A percentile compares a stretch with the other conserved stretches of the same genome.
phyloP scores from a whole-genome alignment of 1,140 invertebrate species.

The Tetraneura akinire region DNA sequence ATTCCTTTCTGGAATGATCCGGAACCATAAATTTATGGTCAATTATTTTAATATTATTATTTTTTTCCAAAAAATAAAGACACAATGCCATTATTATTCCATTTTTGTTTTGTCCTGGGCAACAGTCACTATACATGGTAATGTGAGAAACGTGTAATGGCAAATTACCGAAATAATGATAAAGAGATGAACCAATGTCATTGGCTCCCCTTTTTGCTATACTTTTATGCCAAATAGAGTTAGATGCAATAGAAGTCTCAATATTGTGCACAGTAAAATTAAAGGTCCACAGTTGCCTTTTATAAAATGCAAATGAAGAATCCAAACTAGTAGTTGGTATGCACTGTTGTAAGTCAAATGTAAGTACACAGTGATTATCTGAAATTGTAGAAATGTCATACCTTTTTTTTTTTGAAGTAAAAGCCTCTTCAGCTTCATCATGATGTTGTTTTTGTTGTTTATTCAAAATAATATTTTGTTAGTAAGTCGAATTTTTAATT shows the following conservation, averaged over 20 bases:
- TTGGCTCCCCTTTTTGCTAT: conserved; percentile 36
- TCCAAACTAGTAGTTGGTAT: conserved; percentile 48
- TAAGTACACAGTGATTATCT: conserved; percentile 10
- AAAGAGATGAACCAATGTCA: conserved; percentile 26
- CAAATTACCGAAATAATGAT: conserved; percentile 2
- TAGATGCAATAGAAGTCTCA: background rate
- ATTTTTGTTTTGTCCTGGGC: conserved; percentile 51
- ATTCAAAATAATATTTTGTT: conserved; percentile 20
- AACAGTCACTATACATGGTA: conserved; percentile 45
- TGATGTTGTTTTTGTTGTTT: conserved; percentile 27
- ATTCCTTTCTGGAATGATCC: conserved; percentile 20
- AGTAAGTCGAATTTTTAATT: conserved; percentile 32
- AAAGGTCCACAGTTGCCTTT: conserved; percentile 51
- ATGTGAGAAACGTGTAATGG: conserved; percentile 21
- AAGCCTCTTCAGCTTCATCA: conserved; percentile 18
- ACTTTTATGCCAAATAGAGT: conserved; percentile 26
- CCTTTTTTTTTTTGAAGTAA: background rate
- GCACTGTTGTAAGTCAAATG: conserved; percentile 52
- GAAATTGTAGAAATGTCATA: background rate
- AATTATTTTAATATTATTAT: background rate
- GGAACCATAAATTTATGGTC: conserved; percentile 41
- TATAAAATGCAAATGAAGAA: conserved; percentile 50
- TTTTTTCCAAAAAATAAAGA: conserved; percentile 13
- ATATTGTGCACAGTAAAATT: conserved; percentile 39
- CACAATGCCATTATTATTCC: conserved; percentile 10